Evolutionary conservation across 1,140 invertebrate genomes (phyloP).

Genomic region (Prorops nasuta): DNA sequence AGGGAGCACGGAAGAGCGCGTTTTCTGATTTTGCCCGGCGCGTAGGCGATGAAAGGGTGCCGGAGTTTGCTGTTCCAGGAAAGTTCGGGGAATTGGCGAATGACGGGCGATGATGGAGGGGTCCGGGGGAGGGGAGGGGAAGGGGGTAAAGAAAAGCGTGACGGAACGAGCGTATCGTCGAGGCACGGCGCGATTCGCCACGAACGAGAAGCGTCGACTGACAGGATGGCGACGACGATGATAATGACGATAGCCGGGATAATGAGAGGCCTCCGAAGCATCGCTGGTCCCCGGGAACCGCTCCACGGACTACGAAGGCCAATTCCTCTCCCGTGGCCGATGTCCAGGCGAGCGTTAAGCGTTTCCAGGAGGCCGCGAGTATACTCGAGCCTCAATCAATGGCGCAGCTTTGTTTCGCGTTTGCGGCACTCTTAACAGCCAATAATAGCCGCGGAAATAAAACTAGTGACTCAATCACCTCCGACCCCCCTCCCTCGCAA

Average conservation of each 20-base stretch:
- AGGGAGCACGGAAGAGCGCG: too few species aligned
- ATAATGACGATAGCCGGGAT: conserved; percentile 10
- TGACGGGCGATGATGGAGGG: neutral
- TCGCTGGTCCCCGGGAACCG: conserved; percentile 3
- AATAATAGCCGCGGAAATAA: conserved; percentile 40
- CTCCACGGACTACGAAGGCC: neutral
- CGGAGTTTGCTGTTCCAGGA: too few species aligned
- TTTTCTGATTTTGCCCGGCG: too few species aligned
- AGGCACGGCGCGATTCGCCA: conserved; percentile 6
- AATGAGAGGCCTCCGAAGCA: conserved; percentile 18
- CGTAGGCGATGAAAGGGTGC: too few species aligned
- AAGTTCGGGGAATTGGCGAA: too few species aligned
- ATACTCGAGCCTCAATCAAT: conserved; percentile 32
- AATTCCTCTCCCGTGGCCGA: conserved; percentile 4
- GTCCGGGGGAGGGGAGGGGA: too few species aligned
- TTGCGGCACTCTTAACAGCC: conserved; percentile 25
- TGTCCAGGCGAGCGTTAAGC: conserved; percentile 29
- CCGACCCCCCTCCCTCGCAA: conserved; percentile 15
- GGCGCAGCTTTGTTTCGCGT: conserved; percentile 41
- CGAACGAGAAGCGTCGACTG: conserved; percentile 7
- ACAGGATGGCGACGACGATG: neutral
- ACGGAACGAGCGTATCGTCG: neutral
- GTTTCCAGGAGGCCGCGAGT: conserved; percentile 36
- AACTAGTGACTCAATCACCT: conserved; percentile 49
- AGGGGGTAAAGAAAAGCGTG: neutral